phyloP scores from a whole-genome alignment of 2,113 vertebrate genomes.

The Phrynocephalus versicolor region DNA sequence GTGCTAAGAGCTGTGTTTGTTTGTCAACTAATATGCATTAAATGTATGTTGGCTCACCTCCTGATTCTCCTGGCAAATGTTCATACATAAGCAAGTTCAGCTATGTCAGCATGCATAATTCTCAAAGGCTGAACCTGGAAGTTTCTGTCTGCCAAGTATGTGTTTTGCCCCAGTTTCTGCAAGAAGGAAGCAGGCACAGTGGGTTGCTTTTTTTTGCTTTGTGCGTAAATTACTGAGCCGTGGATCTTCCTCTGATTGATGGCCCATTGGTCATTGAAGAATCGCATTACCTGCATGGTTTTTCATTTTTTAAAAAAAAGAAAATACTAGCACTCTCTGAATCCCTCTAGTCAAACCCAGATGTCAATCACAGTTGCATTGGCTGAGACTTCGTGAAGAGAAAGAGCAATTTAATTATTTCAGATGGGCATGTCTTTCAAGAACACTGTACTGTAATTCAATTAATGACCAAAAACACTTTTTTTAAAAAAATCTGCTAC shows the following conservation, averaged over 20 bases:
- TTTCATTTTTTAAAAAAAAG: not conserved
- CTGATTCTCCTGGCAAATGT: no score
- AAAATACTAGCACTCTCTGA: not conserved
- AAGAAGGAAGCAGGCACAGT: not conserved
- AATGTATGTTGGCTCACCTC: no score
- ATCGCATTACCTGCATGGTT: not conserved
- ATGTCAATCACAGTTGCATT: not conserved
- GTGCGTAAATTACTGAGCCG: not conserved
- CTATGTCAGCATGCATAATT: no score
- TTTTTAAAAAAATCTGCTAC: slow-evolving; percentile 35
- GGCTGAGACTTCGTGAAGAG: slow-evolving; percentile 1
- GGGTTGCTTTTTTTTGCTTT: not conserved
- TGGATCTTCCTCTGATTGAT: not conserved
- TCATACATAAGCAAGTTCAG: no score
- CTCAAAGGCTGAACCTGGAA: no score
- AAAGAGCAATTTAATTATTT: slow-evolving; percentile 12
- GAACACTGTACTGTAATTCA: slow-evolving; percentile 33
- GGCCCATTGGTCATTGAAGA: not conserved
- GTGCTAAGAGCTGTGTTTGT: no score
- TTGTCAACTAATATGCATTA: no score
- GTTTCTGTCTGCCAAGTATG: no score
- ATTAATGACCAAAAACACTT: not conserved
- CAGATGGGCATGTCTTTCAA: slow-evolving; percentile 19
- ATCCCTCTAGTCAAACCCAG: accelerated
- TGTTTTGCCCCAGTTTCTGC: no score